Evolutionary conservation across 2,113 vertebrate genomes (phyloP).

Genomic region (Hydrochoerus hydrochaeris): DNA sequence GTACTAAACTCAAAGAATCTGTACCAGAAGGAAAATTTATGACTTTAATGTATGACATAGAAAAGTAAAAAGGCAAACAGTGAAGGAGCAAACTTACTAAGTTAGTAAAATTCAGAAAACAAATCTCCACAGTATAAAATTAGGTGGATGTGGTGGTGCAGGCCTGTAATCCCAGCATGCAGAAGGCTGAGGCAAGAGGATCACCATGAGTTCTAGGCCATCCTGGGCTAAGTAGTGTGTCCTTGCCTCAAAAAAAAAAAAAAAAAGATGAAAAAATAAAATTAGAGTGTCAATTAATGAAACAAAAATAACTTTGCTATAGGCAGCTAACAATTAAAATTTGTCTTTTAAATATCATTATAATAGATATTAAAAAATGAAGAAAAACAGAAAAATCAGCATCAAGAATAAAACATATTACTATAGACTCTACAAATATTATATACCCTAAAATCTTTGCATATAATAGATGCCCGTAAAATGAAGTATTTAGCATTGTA

Average conservation of each 20-base stretch:
- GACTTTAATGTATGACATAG: constrained; percentile 3
- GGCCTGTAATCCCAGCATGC: neutral
- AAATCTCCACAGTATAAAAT: neutral
- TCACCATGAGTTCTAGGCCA: neutral
- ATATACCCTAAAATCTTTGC: neutral
- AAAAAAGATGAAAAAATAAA: neutral
- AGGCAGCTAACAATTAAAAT: neutral
- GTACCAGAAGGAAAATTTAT: constrained; percentile 17
- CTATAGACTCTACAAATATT: neutral
- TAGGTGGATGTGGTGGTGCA: neutral
- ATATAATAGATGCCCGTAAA: neutral
- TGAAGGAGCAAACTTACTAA: neutral
- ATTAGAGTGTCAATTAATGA: neutral
- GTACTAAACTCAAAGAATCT: neutral
- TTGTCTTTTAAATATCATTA: neutral
- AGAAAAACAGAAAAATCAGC: neutral
- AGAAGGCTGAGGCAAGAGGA: neutral
- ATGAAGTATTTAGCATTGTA: neutral
- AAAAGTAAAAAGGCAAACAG: constrained; percentile 3
- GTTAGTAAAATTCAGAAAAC: neutral
- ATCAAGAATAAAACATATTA: neutral
- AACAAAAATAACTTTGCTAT: neutral
- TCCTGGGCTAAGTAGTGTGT: neutral
- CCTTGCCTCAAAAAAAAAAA: neutral
- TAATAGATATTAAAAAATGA: neutral